Percentiles rank a stretch among this genome's conserved stretches.
phyloP scores from a whole-genome alignment of 2,797 vertebrate species.

The Sebastes steindachneri region DNA sequence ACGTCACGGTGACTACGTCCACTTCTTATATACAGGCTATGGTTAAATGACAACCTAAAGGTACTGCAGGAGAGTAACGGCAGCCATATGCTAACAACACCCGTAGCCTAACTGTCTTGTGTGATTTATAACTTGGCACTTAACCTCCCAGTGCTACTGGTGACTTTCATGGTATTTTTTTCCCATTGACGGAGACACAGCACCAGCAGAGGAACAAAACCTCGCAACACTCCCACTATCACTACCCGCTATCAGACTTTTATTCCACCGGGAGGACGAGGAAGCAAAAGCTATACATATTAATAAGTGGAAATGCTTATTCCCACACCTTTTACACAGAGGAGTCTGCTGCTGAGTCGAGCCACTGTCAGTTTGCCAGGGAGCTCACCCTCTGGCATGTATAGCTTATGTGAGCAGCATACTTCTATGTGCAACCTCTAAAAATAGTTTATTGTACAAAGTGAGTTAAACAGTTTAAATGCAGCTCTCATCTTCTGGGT shows the following conservation, averaged over 20 bases:
- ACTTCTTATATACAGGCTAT: not conserved
- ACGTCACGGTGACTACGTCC: not conserved
- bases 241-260: conserved; percentile 25
- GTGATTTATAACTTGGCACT: conserved; percentile 69
- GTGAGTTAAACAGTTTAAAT: conserved; percentile 4
- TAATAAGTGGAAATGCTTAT: conserved; percentile 53
- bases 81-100: conserved; percentile 18
- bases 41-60: not conserved
- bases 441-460: conserved; percentile 15
- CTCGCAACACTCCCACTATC: conserved; percentile 16
- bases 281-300: conserved; percentile 61
- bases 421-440: conserved; percentile 3
- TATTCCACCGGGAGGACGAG: conserved; percentile 43
- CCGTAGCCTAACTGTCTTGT: conserved; percentile 30
- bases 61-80: not conserved
- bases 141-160: conserved; percentile 58
- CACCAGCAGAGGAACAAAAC: conserved; percentile 32
- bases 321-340: conserved; percentile 32
- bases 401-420: not conserved
- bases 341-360: not conserved
- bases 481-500: conserved; percentile 1
- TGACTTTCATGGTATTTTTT: conserved; percentile 52
- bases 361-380: conserved; percentile 18
- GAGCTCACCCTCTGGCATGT: not conserved
- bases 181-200: conserved; percentile 15